Evolutionary conservation across 2,113 vertebrate genomes (phyloP).

Genomic region (Maccullochella peelii): DNA sequence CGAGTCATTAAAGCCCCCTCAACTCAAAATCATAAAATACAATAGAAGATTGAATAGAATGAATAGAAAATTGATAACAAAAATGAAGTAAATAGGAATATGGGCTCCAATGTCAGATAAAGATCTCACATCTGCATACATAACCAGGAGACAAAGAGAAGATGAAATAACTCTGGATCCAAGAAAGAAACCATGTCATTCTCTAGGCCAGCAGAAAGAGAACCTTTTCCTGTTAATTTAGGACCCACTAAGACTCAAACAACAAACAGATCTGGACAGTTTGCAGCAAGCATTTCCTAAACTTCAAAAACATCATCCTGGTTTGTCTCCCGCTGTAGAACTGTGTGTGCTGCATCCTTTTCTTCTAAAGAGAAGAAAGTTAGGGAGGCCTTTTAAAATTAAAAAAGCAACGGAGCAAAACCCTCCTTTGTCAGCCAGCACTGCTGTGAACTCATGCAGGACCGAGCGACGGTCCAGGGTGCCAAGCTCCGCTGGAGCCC

Average conservation of each 20-base stretch:
- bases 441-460: constrained; percentile 66
- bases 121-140: background rate
- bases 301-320: constrained; percentile 1
- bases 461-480: constrained; percentile 20
- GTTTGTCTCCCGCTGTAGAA: constrained; percentile 7
- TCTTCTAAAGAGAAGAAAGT: constrained; percentile 8
- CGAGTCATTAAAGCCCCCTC: too few species aligned
- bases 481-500: constrained; percentile 48
- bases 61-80: too few species aligned
- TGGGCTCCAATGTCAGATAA: background rate
- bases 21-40: too few species aligned
- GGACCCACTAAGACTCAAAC: background rate
- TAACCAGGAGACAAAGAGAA: background rate
- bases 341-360: constrained; percentile 30
- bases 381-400: constrained; percentile 48
- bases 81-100: background rate
- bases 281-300: background rate
- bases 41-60: too few species aligned
- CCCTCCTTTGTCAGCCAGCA: constrained; percentile 57
- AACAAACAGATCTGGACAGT: background rate
- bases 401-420: constrained; percentile 59
- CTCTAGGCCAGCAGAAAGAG: too few species aligned
- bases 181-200: background rate
- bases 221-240: background rate
- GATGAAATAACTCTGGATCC: background rate